Base-by-base conservation (phyloP, 2,888 invertebrate genomes). In the Antheraea yamamai region DNA sequence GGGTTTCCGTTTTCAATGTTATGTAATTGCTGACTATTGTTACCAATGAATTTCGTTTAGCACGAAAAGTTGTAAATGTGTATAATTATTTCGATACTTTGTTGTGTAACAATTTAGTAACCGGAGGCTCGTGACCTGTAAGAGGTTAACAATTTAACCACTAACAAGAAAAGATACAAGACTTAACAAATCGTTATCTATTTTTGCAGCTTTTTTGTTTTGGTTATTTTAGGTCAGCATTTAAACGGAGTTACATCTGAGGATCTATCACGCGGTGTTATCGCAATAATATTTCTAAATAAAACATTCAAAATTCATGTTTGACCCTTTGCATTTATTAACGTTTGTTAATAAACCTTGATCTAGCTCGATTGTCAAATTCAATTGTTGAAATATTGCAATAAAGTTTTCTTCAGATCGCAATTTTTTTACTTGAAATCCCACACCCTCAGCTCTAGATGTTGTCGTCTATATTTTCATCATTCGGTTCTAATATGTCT, bases 1-100 rank as follows among this genome's bases (percentile, higher is more conserved):
- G 77, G 20, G 77, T 77, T 79, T 81, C 73, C 73, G 78, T 73
- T 74, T 80, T 75, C 23, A 78, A 73, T 73, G 75, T 76, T 73
- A 72, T 73, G 64, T 77, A 77, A 75, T 77, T 77, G 73, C 66
- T 73, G 52, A 52, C 58, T 73, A 75, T 52, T 76, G 71, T 73
- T 74, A 23, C 68, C 68, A 14, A 61, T 73, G 58, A 35, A 61
- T 30, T 73, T 61, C 18, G 73, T 61, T 61, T n/a, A 30, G 23
- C 73, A 26, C 68, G 68, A 68, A 35, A 68, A 76, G 75, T 75
- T 75, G 71, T 75, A 55, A 73, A 18, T 75, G 76, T 77, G 77
- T 78, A 76, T 58, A 75, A 79, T 75, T 73, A 76, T 73, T 77
- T 12, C 61, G 20, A 61, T 61, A 61, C 78, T 77, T 75, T 66